Percentiles rank a stretch among this genome's conserved stretches.
Conservation (phyloP, 1,140 invertebrate genomes). For the Protaetia brevitarsis region DNA sequence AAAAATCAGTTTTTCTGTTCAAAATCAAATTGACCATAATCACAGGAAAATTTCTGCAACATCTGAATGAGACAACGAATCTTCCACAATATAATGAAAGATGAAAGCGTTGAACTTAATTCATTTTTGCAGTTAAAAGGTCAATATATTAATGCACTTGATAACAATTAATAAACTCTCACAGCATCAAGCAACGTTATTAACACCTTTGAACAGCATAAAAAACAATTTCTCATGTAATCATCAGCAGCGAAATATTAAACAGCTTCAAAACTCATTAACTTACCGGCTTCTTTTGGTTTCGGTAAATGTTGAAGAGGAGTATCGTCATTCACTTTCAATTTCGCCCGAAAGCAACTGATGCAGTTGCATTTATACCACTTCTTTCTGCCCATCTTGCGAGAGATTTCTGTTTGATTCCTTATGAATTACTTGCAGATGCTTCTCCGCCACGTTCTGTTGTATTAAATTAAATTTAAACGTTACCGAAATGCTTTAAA, state of each 20-base stretch:
- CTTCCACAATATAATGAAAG: neutral
- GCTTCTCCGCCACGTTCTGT: too few species aligned
- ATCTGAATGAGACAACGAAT: too few species aligned
- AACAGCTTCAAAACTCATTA: constrained; percentile 3
- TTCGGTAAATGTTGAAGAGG: constrained; percentile 37
- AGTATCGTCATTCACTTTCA: constrained; percentile 29
- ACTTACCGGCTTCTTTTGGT: constrained; percentile 39
- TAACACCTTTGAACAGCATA: neutral
- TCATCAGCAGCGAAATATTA: neutral
- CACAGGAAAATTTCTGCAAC: too few species aligned
- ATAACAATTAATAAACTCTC: constrained; percentile 8
- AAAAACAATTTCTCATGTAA: neutral
- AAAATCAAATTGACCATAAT: too few species aligned
- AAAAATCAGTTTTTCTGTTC: too few species aligned
- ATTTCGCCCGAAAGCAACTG: constrained; percentile 27
- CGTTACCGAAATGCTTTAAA: too few species aligned
- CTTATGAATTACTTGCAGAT: too few species aligned
- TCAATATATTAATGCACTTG: constrained; percentile 1
- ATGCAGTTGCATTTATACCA: constrained; percentile 21
- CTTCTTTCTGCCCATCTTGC: constrained; percentile 15
- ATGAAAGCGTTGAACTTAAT: neutral
- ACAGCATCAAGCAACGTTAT: neutral
- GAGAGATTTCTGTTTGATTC: too few species aligned
- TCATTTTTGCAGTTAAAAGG: neutral
- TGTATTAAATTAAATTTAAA: too few species aligned